A percentile compares a stretch with the other conserved stretches of the same genome.
Evolutionary conservation across 2,888 invertebrate genomes (phyloP).

Genomic region (Gymnocheta viridis): DNA sequence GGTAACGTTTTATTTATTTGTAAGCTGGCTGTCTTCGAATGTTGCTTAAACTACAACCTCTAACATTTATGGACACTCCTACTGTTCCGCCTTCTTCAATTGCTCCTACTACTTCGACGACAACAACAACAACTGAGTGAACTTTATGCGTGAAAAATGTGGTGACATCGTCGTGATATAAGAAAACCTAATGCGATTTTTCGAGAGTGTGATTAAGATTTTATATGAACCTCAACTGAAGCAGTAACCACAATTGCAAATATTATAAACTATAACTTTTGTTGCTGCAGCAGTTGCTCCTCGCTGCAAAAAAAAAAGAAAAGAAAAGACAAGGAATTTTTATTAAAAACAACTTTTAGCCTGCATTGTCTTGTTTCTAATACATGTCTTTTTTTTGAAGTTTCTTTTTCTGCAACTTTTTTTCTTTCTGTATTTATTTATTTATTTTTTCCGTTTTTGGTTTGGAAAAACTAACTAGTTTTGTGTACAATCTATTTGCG

Average conservation of each 20-base stretch:
- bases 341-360: slow-evolving; percentile 38
- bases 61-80: slow-evolving; percentile 16
- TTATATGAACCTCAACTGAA: slow-evolving; percentile 78
- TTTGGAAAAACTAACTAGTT: slow-evolving; percentile 57
- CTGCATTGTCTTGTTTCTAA: slow-evolving; percentile 49
- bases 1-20: slow-evolving; percentile 3
- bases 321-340: slow-evolving; percentile 53
- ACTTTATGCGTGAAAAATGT: slow-evolving; percentile 72
- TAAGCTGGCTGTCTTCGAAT: neutral
- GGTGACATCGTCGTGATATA: slow-evolving; percentile 80
- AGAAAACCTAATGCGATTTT: slow-evolving; percentile 81
- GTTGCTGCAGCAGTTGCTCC: slow-evolving; percentile 24
- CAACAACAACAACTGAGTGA: slow-evolving; percentile 57
- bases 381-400: slow-evolving; percentile 38
- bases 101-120: slow-evolving; percentile 9
- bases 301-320: too few relatives aligned
- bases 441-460: slow-evolving; percentile 38
- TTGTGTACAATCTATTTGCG: slow-evolving; percentile 45
- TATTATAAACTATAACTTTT: slow-evolving; percentile 48
- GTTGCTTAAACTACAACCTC: neutral
- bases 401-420: slow-evolving; percentile 43
- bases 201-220: slow-evolving; percentile 79
- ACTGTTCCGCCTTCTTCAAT: slow-evolving; percentile 19
- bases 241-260: slow-evolving; percentile 33
- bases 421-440: neutral